Percentiles rank a stretch among this genome's conserved stretches.
phyloP scores from a whole-genome alignment of 1,140 invertebrate genomes.

The Lepidurus arcticus region DNA sequence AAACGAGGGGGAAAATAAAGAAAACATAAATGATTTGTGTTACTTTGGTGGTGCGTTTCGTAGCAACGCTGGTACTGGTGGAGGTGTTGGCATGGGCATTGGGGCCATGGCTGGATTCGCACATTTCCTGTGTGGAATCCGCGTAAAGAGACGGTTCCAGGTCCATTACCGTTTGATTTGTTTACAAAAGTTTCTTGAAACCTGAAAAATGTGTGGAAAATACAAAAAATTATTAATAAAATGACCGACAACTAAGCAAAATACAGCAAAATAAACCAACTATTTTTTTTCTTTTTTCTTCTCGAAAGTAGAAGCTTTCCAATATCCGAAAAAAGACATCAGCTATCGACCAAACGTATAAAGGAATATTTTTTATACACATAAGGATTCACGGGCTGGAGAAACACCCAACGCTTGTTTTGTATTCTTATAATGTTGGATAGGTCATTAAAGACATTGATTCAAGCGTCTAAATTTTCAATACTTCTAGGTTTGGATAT shows the following conservation, averaged over 20 bases:
- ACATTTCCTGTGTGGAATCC: conserved; percentile 17
- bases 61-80: neutral
- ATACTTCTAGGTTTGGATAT: neutral
- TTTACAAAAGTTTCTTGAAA: neutral
- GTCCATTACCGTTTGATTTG: neutral
- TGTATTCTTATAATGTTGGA: too few species aligned
- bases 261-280: neutral
- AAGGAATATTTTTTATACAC: too few species aligned
- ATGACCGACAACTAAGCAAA: neutral
- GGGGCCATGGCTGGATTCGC: conserved; percentile 12
- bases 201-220: neutral
- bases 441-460: too few species aligned
- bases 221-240: neutral
- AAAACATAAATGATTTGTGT: neutral
- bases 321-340: neutral
- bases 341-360: too few species aligned
- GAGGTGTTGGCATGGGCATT: neutral
- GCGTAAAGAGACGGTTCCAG: neutral
- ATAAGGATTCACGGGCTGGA: too few species aligned
- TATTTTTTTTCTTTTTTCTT: neutral
- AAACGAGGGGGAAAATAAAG: neutral
- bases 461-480: neutral
- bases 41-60: conserved; percentile 17
- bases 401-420: too few species aligned
- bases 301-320: neutral